Evolutionary conservation across 2,888 invertebrate genomes (phyloP).

Genomic region (Dicycla oo): DNA sequence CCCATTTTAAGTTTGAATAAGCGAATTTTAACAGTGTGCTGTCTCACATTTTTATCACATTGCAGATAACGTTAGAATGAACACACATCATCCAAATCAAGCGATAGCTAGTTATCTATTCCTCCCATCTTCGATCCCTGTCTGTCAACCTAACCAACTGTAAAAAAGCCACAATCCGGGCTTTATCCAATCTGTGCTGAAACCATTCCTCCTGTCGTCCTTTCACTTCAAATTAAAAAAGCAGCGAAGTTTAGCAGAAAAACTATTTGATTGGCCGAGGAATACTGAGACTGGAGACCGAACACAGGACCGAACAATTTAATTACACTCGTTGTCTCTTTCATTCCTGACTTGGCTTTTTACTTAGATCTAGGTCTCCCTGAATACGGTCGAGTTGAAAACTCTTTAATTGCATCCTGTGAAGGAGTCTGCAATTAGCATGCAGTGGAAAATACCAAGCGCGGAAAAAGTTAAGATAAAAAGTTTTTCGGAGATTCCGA

Average conservation of each 20-base stretch:
- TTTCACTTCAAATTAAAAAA: conserved; percentile 74
- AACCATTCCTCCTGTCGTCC: conserved; percentile 66
- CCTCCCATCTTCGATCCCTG: conserved; percentile 21
- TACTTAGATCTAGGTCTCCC: conserved; percentile 68
- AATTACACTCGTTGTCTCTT: conserved; percentile 82
- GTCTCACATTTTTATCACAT: neutral
- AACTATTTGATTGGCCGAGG: conserved; percentile 80
- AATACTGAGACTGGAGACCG: conserved; percentile 69
- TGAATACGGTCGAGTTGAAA: conserved; percentile 77
- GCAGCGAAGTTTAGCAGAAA: conserved; percentile 75
- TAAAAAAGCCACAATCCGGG: conserved; percentile 58
- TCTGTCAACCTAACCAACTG: conserved; percentile 51
- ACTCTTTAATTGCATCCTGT: conserved; percentile 83
- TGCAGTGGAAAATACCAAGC: conserved; percentile 74
- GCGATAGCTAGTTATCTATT: conserved; percentile 12
- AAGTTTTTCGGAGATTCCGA: conserved; percentile 54
- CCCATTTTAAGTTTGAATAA: neutral
- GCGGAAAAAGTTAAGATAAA: conserved; percentile 72
- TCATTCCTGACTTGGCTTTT: conserved; percentile 76
- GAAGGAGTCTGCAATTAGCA: conserved; percentile 81
- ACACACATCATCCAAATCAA: conserved; percentile 5
- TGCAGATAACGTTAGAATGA: neutral
- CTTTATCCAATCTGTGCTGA: conserved; percentile 64
- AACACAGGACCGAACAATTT: conserved; percentile 82
- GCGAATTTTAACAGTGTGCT: neutral